Percentiles rank a stretch among this genome's conserved stretches.
These are phyloP conservation scores for Clusia tigrina DNA, from an alignment of 2,888 invertebrate species.

Conservation along the genomic window DNA sequence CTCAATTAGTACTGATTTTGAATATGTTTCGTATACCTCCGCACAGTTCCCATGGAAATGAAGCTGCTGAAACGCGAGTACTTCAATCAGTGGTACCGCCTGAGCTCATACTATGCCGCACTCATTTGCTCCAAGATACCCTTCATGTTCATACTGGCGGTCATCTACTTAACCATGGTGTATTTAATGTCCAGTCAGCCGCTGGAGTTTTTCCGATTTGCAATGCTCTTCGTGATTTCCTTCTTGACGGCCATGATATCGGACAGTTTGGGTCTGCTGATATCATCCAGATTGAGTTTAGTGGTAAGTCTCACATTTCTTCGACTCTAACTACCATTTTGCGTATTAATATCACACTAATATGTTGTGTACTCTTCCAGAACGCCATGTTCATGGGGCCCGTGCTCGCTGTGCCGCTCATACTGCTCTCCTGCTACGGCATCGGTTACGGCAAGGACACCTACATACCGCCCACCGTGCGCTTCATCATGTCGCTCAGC, in stretches of 20 bases:
- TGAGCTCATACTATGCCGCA: conserved; percentile 82
- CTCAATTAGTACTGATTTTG: too few relatives aligned
- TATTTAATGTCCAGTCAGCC: conserved; percentile 82
- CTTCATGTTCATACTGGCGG: conserved; percentile 73
- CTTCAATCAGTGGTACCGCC: conserved; percentile 85
- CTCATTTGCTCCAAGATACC: conserved; percentile 76
- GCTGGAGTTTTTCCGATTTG: conserved; percentile 72
- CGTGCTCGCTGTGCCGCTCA: conserved; percentile 83
- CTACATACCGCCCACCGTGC: conserved; percentile 75
- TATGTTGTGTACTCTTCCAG: conserved; percentile 64
- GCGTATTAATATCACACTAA: not conserved
- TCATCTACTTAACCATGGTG: conserved; percentile 74
- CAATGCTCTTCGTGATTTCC: conserved; percentile 76
- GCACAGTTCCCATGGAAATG: conserved; percentile 80
- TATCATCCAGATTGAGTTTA: conserved; percentile 78
- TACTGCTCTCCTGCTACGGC: conserved; percentile 86
- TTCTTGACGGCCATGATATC: conserved; percentile 78
- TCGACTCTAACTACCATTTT: not conserved
- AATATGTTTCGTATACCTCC: conserved; percentile 35
- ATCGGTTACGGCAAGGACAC: conserved; percentile 82
- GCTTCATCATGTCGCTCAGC: conserved; percentile 81
- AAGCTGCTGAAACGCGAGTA: conserved; percentile 79
- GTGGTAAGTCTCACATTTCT: conserved; percentile 70
- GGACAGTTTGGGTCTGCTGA: conserved; percentile 79
- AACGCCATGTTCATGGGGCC: conserved; percentile 92